phyloP scores from a whole-genome alignment of 1,140 invertebrate species.

The Carcinoscorpius rotundicauda region DNA sequence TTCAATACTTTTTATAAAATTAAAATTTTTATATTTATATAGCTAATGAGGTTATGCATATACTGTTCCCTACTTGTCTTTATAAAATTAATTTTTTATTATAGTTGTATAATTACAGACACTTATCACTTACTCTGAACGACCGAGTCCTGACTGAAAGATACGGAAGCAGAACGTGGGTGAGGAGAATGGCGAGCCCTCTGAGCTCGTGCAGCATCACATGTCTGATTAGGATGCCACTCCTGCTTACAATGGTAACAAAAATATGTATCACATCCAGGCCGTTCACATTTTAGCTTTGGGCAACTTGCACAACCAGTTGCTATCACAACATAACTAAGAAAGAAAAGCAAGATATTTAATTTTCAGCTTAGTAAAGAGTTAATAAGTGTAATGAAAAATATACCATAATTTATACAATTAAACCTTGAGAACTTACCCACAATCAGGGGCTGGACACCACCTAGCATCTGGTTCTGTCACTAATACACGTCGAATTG shows the following conservation, averaged over 20 bases:
- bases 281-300: constrained; percentile 77
- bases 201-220: constrained; percentile 78
- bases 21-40: too few relatives aligned
- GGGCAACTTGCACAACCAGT: constrained; percentile 91
- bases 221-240: constrained; percentile 96
- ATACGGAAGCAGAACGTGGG: constrained; percentile 50
- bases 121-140: constrained; percentile 37
- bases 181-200: constrained; percentile 32
- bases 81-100: too few relatives aligned
- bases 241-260: constrained; percentile 96
- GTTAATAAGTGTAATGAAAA: too few relatives aligned
- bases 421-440: constrained; percentile 37
- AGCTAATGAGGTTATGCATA: too few relatives aligned
- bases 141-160: constrained; percentile 52
- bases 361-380: too few relatives aligned
- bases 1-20: too few relatives aligned
- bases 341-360: constrained; percentile 17
- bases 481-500: constrained; percentile 78
- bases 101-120: too few relatives aligned
- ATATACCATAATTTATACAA: too few relatives aligned
- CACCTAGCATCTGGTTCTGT: constrained; percentile 82
- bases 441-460: constrained; percentile 92
- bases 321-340: constrained; percentile 86
- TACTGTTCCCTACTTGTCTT: too few relatives aligned
- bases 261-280: constrained; percentile 84